Base-by-base conservation (phyloP, 53 echinoderm and acorn worm genomes). In the Crossaster papposus region DNA sequence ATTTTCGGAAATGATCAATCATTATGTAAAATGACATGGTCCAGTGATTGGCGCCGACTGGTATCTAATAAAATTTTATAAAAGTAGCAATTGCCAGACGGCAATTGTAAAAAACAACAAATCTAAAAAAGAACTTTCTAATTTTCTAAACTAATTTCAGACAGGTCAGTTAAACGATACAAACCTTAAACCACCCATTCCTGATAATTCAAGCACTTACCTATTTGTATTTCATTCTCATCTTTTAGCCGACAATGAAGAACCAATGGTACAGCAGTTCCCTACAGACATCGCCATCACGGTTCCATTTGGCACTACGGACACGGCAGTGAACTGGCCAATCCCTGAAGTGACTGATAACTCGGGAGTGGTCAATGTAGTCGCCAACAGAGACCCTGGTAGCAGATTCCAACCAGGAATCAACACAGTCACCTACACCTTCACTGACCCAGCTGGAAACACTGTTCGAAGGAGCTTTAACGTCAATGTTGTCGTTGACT, bases 341-440 rank as follows among this genome's bases (percentile, higher is more conserved):
- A 22, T 22, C 20, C 90, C 90, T 7, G 52, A 54, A 36, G 91
- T 89, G 64, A 90, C 78, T 31, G 94, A 94, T 54, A 90, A 92
- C 73, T 92, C 92, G 0, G 92, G 93, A 13, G 70, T 50, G 14
- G 89, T 89, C 12, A 68, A 28, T 53, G 50, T 50, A 36, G 78
- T 65, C 17, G 64, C 72, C 36, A 77, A 38, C 58, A 51, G 23
- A 8, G 12, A 83, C 17, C 91, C 95, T 7, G 93, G 91, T 12
- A 80, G 83, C 38, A 18, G 28, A 31, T 95, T 95, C 90, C 50
- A 71, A 0, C 31, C 80, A 0, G 95, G 95, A 22, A 81, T 70
- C 14, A 93, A 90, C 50, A 24, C 87, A 11, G 95, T 95, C 28
- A 88, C 90, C 31, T 93, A 93, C 78, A 86, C 58, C 65, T 94